Percentiles rank a stretch among this genome's conserved stretches.
Evolutionary conservation across 2,888 invertebrate species (phyloP).

Genomic region (Lasioglossum oenotherae): DNA sequence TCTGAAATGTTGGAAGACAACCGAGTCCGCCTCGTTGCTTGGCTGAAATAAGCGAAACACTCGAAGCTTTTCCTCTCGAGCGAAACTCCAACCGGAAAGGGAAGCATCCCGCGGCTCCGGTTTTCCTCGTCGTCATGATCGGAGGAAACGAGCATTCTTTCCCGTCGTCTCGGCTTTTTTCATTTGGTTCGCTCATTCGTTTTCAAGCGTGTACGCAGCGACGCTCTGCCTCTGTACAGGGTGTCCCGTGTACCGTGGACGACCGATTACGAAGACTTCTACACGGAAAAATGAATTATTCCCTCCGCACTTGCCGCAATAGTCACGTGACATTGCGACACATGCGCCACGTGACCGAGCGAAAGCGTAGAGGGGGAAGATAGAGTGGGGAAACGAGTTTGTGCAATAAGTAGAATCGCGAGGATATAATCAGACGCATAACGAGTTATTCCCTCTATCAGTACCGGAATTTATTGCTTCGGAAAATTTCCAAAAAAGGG

Average conservation of each 20-base stretch:
- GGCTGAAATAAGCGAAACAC: conserved; percentile 37
- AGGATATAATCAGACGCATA: too few relatives aligned
- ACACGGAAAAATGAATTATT: too few relatives aligned
- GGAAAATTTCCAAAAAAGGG: too few relatives aligned
- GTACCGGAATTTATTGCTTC: too few relatives aligned
- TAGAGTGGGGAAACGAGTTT: too few relatives aligned
- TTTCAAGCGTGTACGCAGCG: conserved; percentile 34
- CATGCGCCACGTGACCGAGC: too few relatives aligned
- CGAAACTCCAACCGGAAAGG: conserved; percentile 17
- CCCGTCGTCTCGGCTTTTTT: conserved; percentile 30
- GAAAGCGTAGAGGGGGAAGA: too few relatives aligned
- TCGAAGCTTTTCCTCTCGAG: conserved; percentile 31
- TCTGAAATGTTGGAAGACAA: conserved; percentile 26
- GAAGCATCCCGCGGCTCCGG: conserved; percentile 1
- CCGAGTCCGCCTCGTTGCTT: not conserved
- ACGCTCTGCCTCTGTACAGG: not conserved
- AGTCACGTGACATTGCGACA: too few relatives aligned
- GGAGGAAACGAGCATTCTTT: conserved; percentile 47
- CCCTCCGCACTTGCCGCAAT: accelerated
- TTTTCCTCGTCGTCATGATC: conserved; percentile 36
- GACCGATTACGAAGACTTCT: not conserved
- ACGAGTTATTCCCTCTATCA: too few relatives aligned
- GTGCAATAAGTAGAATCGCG: too few relatives aligned
- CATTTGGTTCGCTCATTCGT: conserved; percentile 21
- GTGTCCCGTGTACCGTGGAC: not conserved